Evolutionary conservation across 92 coral and sea anemone species (phyloP), one percentile per base, ranked within the genome.

Genomic region (Desmophyllum pertusum): DNA sequence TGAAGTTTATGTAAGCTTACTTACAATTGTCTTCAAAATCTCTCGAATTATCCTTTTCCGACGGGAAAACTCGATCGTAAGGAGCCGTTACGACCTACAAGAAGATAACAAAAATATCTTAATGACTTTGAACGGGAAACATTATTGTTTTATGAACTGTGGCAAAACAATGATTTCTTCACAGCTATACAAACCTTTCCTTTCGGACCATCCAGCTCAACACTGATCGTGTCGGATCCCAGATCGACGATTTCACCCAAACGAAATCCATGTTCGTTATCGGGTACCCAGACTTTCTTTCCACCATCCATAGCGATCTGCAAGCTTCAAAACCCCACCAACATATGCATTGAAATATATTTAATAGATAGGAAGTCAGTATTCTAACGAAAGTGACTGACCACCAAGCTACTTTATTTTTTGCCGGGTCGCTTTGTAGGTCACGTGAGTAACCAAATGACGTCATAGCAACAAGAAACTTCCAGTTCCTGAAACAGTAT

Each of bases 1-100:
- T 15, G 75, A 51, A n/a, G 6, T 29, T 37, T 55, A 8, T 1
- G 21, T 18, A 59, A 48, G 74, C 57, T 67, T 81, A 90, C 98
- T 92, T 85, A 97, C 99, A 97, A 62, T 97, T 97, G 76, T 97
- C 99, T 64, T 97, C 99, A 38, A 97, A 98, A 81, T 97, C 98
- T 84, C 93, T 91, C 19, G 87, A 77, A 51, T 89, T 92, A 81
- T 97, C 98, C 76, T 93, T 94, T 75, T 97, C 99, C 55, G 99
- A 89, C 30, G 98, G 99, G 73, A 94, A 97, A 15, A 92, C 93
- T 52, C 99, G 95, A 65, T 89, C 84, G 66, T 95, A 97, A 36
- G 97, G 87, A 50, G 99, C 98, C 29, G 98, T 87, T 27, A 95
- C 91, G 31, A 87, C 84, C 99, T 97, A 74, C 18, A 83, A 84